Evolutionary conservation across 64 coral and sea anemone genomes (phyloP).

Genomic region (Montipora sp.): DNA sequence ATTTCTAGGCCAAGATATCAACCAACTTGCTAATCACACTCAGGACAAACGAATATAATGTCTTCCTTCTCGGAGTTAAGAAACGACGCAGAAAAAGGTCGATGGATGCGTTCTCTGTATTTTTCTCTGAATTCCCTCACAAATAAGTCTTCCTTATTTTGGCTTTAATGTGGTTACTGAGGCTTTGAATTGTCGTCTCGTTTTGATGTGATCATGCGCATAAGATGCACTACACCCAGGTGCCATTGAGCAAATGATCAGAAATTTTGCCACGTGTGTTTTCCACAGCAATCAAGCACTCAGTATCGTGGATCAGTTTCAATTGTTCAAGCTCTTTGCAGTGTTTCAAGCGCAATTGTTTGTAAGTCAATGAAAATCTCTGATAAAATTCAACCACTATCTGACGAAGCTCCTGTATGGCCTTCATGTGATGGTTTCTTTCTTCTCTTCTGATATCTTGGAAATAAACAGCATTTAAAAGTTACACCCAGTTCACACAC

Average conservation of each 20-base stretch:
- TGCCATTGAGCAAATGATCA: not conserved
- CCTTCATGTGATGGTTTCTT: constrained; percentile 12
- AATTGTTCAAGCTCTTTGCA: constrained; percentile 21
- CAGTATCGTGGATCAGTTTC: not conserved
- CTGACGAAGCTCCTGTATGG: constrained; percentile 20
- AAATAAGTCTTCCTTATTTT: not conserved
- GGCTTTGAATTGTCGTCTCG: not conserved
- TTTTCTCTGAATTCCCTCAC: not conserved
- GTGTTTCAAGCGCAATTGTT: constrained; percentile 40
- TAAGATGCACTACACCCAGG: constrained; percentile 7
- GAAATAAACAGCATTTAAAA: not conserved
- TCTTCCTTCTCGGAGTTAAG: too few species aligned
- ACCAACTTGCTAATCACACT: too few species aligned
- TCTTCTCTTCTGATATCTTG: not conserved
- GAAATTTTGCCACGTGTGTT: not conserved
- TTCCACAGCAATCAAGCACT: not conserved
- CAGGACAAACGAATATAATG: too few species aligned
- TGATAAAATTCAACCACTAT: constrained; percentile 55
- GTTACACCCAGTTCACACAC: not conserved
- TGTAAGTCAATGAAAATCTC: constrained; percentile 18
- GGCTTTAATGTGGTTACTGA: not conserved
- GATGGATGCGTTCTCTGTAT: too few species aligned
- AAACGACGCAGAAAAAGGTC: too few species aligned
- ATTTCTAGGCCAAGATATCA: too few species aligned
- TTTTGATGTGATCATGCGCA: not conserved